phyloP scores from a whole-genome alignment of 2,888 invertebrate genomes.

The Amorpha juglandis region DNA sequence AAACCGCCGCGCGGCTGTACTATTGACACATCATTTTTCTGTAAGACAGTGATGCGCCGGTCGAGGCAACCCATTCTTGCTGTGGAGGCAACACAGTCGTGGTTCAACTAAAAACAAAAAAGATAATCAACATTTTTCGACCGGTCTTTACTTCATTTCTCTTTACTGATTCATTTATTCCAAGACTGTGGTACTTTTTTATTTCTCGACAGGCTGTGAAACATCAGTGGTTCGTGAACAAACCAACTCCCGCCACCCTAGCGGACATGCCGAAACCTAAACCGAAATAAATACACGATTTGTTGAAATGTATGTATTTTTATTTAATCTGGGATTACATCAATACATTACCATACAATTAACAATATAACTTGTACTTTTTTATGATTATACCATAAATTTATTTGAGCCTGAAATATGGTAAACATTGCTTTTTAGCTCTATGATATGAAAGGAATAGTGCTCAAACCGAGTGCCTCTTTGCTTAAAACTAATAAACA shows the following conservation, averaged over 20 bases:
- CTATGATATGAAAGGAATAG: slow-evolving; percentile 3
- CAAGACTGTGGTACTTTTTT: neutral
- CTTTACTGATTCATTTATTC: neutral
- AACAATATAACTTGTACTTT: slow-evolving; percentile 70
- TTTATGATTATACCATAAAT: slow-evolving; percentile 39
- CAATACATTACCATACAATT: slow-evolving; percentile 58
- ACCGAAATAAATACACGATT: slow-evolving; percentile 43
- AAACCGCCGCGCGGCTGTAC: no score
- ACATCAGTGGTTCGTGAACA: slow-evolving; percentile 88
- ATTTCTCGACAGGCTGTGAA: slow-evolving; percentile 85
- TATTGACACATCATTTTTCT: no score
- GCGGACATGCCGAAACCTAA: slow-evolving; percentile 88
- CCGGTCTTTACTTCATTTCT: no score
- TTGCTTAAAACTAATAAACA: slow-evolving; percentile 16
- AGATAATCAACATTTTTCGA: no score
- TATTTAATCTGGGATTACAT: slow-evolving; percentile 54
- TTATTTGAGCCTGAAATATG: slow-evolving; percentile 23
- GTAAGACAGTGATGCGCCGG: no score
- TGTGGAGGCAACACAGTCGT: no score
- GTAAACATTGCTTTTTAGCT: slow-evolving; percentile 11
- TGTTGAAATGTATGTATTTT: slow-evolving; percentile 50
- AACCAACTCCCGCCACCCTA: slow-evolving; percentile 86
- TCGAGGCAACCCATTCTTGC: no score
- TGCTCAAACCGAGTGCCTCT: slow-evolving; percentile 1
- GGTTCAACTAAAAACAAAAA: no score